Base-by-base conservation (phyloP, 2,888 invertebrate species). In the Drosophila neotestacea region DNA sequence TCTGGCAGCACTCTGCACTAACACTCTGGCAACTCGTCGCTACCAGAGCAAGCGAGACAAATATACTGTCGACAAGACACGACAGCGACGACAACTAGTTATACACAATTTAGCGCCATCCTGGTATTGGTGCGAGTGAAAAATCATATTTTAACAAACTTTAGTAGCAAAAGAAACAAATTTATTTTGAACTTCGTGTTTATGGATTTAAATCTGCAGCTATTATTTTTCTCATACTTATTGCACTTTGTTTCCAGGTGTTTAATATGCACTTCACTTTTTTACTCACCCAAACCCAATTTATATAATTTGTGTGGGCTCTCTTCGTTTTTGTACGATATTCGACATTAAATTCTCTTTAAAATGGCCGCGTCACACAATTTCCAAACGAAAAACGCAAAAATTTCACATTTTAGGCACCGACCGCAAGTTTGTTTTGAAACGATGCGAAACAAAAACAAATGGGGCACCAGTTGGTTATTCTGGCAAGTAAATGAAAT, bases 401-500 rank as follows among this genome's bases (percentile, higher is more conserved):
- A 70, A 70, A 64, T 82, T 65, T 81, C 73, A 86, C 81, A 84
- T 84, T 81, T 79, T 72, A 42, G 54, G 51, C 77, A 62, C 70
- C 59, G 13, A 64, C 32, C 62, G 68, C 65, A 62, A 65, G 66
- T 67, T 77, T 70, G 70, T 71, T 78, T 79, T 70, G 63, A 71
- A 67, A 46, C 60, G 59, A 63, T 72, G 67, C 63, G 72, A 76
- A 81, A 84, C 71, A 74, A 87, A 88, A 88, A 87, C 84, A 89
- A 88, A 68, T 71, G 75, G 42, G 68, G 77, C 81, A 83, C 80
- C 80, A 85, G 83, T 80, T 73, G 85, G 83, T 86, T 88, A 77
- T 80, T 74, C 83, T 82, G 69, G 76, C 72, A 77, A 75, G 78
- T 75, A 83, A 91, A 91, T 89, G 90, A 91, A 91, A 90, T 90